phyloP scores from a whole-genome alignment of 1,140 invertebrate genomes.

The Bradynema listronoti region DNA sequence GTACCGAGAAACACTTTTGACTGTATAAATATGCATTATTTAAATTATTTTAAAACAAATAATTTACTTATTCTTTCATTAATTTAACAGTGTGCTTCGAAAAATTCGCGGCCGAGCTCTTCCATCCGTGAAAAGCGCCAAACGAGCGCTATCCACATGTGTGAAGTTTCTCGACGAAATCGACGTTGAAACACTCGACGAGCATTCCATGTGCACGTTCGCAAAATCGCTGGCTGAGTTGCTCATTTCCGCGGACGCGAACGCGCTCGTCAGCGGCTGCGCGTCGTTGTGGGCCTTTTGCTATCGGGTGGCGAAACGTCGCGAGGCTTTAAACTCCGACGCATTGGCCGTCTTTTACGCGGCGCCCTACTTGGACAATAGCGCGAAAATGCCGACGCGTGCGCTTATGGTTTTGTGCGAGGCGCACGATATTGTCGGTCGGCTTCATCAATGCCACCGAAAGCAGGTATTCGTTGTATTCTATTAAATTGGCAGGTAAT shows the following conservation, averaged over 20 bases:
- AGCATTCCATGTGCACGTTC: background rate
- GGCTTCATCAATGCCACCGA: slow-evolving; percentile 14
- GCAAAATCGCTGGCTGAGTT: slow-evolving; percentile 12
- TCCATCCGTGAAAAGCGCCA: background rate
- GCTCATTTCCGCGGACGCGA: background rate
- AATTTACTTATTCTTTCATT: no score
- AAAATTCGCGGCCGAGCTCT: no score
- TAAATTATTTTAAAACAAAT: no score
- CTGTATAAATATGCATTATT: no score
- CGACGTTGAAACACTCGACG: background rate
- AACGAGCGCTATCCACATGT: slow-evolving; percentile 15
- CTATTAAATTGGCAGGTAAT: background rate
- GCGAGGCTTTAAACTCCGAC: slow-evolving; percentile 14
- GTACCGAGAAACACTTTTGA: no score
- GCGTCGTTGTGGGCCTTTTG: slow-evolving; percentile 7
- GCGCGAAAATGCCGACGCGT: slow-evolving; percentile 23
- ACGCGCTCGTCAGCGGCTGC: background rate
- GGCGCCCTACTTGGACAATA: background rate
- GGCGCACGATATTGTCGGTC: slow-evolving; percentile 17
- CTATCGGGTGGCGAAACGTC: slow-evolving; percentile 20
- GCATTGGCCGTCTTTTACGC: slow-evolving; percentile 21
- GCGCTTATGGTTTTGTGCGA: slow-evolving; percentile 23
- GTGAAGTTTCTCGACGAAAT: slow-evolving; percentile 13
- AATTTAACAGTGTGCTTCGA: no score
- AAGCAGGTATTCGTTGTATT: slow-evolving; percentile 14